phyloP scores from a whole-genome alignment of 64 coral and sea anemone species.

The Montipora cactus region DNA sequence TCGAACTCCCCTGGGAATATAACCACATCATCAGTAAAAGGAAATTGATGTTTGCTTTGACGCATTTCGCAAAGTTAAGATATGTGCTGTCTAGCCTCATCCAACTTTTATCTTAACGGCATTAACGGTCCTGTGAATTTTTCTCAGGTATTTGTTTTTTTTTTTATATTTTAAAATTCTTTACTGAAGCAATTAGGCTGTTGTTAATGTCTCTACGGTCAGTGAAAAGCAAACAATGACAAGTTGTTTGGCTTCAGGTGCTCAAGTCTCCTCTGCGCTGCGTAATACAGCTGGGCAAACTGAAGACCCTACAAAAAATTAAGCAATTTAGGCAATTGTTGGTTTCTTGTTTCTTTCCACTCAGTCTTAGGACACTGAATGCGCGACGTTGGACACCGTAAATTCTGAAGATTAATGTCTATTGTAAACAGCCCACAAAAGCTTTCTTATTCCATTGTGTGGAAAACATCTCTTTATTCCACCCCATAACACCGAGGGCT shows the following conservation, averaged over 20 bases:
- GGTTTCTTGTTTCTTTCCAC: neutral
- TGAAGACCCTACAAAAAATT: neutral
- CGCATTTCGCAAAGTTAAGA: too few relatives aligned
- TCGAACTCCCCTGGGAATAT: too few relatives aligned
- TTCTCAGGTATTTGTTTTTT: neutral
- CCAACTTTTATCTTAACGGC: neutral
- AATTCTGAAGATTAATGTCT: neutral
- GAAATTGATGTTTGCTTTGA: too few relatives aligned
- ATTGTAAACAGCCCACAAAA: neutral
- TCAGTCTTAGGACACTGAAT: neutral
- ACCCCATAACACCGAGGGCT: too few relatives aligned
- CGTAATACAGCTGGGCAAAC: neutral
- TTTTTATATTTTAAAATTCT: neutral
- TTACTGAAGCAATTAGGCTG: neutral
- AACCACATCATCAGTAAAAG: too few relatives aligned
- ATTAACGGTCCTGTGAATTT: neutral
- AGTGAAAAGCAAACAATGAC: neutral
- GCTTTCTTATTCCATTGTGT: neutral
- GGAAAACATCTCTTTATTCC: neutral
- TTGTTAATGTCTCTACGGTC: neutral
- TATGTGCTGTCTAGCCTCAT: neutral
- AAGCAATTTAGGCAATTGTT: neutral
- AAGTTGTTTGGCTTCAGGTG: neutral
- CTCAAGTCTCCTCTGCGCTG: neutral
- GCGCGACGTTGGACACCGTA: neutral